Conservation (phyloP, 2,888 invertebrate genomes). For the Helicoverpa assulta region DNA sequence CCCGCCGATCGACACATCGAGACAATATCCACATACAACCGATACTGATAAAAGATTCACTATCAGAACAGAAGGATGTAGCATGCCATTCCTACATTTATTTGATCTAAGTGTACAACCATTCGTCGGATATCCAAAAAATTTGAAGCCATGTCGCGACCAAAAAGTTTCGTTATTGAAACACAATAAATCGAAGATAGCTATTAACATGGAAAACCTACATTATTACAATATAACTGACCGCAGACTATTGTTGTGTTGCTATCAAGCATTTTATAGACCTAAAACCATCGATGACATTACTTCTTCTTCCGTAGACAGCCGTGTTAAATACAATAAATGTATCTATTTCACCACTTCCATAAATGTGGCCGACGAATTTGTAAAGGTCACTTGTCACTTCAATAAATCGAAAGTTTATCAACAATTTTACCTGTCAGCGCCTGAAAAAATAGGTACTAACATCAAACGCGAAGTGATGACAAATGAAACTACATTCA, state of each 20-base stretch:
- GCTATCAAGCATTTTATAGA: conserved; percentile 91
- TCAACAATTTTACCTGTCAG: conserved; percentile 2
- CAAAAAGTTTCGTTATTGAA: conserved; percentile 82
- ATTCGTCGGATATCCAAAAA: conserved; percentile 86
- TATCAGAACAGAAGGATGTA: conserved; percentile 91
- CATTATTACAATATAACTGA: conserved; percentile 86
- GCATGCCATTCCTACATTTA: conserved; percentile 91
- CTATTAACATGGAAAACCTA: background rate
- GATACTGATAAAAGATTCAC: conserved; percentile 77
- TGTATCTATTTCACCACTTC: background rate
- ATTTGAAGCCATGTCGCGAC: conserved; percentile 87
- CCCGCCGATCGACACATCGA: conserved; percentile 58
- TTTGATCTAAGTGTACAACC: conserved; percentile 89
- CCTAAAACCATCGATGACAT: conserved; percentile 83
- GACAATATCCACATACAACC: conserved; percentile 44
- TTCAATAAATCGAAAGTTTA: background rate
- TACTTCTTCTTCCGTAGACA: conserved; percentile 80
- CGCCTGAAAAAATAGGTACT: background rate
- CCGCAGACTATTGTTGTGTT: conserved; percentile 87
- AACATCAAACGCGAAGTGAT: conserved; percentile 30
- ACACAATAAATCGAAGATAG: background rate
- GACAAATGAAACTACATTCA: conserved; percentile 77
- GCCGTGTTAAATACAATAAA: background rate
- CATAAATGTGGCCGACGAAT: background rate
- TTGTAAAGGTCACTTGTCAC: background rate